These are phyloP conservation scores for Smutsia gigantea DNA, from an alignment of 2,797 vertebrate genomes.

Conservation along the genomic window DNA sequence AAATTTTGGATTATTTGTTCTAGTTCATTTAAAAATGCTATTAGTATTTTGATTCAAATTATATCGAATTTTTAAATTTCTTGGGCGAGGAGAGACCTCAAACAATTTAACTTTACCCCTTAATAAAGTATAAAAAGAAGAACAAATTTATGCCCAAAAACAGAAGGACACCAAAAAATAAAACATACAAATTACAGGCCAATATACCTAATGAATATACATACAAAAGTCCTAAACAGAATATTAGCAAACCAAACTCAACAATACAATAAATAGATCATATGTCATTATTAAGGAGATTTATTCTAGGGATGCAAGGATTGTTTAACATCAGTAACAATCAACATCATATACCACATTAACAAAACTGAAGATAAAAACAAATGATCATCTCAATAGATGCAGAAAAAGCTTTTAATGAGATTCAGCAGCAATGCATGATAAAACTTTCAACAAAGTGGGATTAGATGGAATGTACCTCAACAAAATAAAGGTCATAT, in stretches of 20 bases:
- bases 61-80: too few species aligned
- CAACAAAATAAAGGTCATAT: background rate
- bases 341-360: background rate
- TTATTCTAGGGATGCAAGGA: background rate
- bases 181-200: background rate
- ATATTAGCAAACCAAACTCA: background rate
- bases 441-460: background rate
- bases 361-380: background rate
- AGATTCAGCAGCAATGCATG: background rate
- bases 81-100: background rate
- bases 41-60: too few species aligned
- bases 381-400: background rate
- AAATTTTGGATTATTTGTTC: too few species aligned
- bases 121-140: too few species aligned
- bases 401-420: background rate
- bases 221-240: background rate
- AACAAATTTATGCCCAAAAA: background rate
- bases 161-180: background rate
- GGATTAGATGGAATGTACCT: background rate
- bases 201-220: background rate
- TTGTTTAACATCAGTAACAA: background rate
- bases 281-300: background rate
- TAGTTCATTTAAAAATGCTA: too few species aligned
- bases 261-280: background rate
- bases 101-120: background rate